A percentile compares a stretch with the other conserved stretches of the same genome.
Evolutionary conservation across 2,797 vertebrate species (phyloP).

Genomic region (Amniataba percoides): DNA sequence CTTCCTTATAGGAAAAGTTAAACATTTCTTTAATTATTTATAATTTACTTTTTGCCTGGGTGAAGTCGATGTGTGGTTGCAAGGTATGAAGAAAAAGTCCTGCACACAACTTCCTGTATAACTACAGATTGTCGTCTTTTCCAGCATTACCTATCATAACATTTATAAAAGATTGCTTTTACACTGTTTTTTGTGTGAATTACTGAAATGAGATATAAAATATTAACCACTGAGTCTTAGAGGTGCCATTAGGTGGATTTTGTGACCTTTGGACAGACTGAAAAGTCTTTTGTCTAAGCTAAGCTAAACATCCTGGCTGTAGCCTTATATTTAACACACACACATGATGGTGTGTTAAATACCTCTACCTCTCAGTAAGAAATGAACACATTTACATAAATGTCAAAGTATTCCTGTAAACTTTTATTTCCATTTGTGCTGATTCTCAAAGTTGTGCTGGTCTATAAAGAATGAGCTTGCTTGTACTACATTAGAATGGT

Average conservation of each 20-base stretch:
- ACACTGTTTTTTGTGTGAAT: neutral
- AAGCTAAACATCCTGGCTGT: neutral
- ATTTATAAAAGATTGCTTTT: neutral
- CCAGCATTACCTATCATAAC: neutral
- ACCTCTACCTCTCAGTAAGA: neutral
- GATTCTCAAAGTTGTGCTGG: too few relatives aligned
- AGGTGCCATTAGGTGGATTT: neutral
- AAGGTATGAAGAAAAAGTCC: neutral
- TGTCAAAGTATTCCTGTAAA: neutral
- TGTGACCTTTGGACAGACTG: neutral
- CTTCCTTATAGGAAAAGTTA: neutral
- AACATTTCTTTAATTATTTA: neutral
- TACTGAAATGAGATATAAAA: neutral
- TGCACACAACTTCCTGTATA: neutral
- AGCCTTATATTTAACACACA: neutral
- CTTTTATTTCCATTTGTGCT: neutral
- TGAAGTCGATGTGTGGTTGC: too few relatives aligned
- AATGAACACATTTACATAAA: neutral
- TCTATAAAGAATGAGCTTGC: too few relatives aligned
- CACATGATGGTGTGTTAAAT: neutral
- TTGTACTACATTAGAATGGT: neutral
- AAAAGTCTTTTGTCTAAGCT: conserved; percentile 1
- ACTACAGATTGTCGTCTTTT: neutral
- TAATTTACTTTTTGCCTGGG: neutral
- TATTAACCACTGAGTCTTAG: neutral